Conservation (phyloP, 2,888 invertebrate genomes). For the Mellilla xanthometata region DNA sequence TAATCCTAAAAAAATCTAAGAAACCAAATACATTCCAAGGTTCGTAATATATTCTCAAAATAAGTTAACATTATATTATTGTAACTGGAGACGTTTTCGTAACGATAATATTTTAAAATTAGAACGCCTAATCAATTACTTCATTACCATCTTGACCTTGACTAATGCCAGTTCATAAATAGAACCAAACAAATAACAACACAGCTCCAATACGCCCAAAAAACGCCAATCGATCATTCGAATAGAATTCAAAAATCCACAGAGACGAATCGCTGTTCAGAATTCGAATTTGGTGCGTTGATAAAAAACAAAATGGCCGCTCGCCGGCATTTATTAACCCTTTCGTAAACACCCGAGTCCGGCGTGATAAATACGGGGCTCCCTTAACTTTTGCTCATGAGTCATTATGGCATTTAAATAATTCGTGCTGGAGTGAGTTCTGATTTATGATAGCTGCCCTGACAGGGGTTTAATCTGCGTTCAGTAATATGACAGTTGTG, state of each 20-base stretch:
- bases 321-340: constrained; percentile 71
- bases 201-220: constrained; percentile 36
- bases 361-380: constrained; percentile 71
- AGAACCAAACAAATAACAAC: constrained; percentile 20
- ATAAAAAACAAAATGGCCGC: constrained; percentile 71
- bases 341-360: constrained; percentile 64
- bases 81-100: too few relatives aligned
- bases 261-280: constrained; percentile 63
- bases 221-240: constrained; percentile 43
- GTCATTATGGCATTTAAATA: constrained; percentile 83
- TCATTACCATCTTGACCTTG: too few relatives aligned
- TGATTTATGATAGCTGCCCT: constrained; percentile 71
- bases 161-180: constrained; percentile 12
- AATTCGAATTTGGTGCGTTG: constrained; percentile 68
- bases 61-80: too few relatives aligned
- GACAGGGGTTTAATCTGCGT: constrained; percentile 61
- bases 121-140: too few relatives aligned
- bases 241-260: constrained; percentile 41
- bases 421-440: constrained; percentile 64
- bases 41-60: constrained; percentile 3
- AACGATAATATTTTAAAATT: too few relatives aligned
- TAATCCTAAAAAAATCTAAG: too few relatives aligned
- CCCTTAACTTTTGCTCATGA: constrained; percentile 66
- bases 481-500: constrained; percentile 43
- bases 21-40: background rate